phyloP scores from a whole-genome alignment of 2,797 vertebrate species.

The Acrocephalus scirpaceus region DNA sequence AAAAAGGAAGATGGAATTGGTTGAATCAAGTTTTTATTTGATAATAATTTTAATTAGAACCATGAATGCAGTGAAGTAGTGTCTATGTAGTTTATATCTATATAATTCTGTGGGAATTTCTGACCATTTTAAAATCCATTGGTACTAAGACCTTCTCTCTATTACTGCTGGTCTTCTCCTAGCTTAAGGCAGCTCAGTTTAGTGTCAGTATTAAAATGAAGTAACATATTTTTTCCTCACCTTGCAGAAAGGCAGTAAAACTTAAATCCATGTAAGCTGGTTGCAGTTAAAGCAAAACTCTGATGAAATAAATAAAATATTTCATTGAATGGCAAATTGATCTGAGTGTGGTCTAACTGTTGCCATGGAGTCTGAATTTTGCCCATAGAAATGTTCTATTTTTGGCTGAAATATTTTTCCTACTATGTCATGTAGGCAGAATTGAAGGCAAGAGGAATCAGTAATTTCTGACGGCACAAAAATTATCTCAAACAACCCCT shows the following conservation, averaged over 20 bases:
- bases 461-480: background rate
- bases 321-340: background rate
- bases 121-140: background rate
- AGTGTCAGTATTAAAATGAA: background rate
- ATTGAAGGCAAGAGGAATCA: background rate
- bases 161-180: background rate
- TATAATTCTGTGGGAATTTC: background rate
- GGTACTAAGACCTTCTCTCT: background rate
- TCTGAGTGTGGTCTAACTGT: background rate
- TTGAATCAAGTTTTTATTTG: background rate
- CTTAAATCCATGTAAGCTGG: background rate
- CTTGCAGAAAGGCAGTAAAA: background rate
- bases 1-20: background rate
- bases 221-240: background rate
- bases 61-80: background rate
- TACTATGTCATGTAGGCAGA: background rate
- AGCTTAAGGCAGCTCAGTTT: background rate
- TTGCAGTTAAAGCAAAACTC: background rate
- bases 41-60: background rate
- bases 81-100: background rate
- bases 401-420: background rate
- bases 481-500: background rate
- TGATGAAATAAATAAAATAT: background rate
- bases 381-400: conserved; percentile 3
- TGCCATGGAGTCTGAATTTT: conserved; percentile 27